A percentile compares a stretch with the other conserved stretches of the same genome.
Evolutionary conservation across 2,797 vertebrate genomes (phyloP).

Genomic region (Ctenosaura bakeri): DNA sequence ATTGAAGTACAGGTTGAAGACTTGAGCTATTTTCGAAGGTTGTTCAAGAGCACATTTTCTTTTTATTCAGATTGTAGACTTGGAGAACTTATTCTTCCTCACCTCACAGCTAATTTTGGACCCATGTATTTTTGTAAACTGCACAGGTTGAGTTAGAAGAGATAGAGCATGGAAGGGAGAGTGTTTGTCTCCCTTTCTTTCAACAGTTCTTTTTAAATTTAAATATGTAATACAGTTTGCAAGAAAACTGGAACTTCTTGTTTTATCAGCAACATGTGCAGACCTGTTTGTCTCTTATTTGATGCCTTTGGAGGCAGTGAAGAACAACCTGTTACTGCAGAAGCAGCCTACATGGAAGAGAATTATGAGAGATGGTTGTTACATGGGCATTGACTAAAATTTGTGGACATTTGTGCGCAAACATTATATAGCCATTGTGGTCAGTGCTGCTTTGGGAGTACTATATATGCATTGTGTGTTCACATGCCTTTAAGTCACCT

Average conservation of each 20-base stretch:
- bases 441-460: neutral
- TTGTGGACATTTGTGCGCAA: neutral
- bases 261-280: neutral
- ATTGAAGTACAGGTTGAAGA: constrained; percentile 82
- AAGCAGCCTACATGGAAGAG: neutral
- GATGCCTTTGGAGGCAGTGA: neutral
- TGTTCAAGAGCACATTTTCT: constrained; percentile 88
- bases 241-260: neutral
- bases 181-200: neutral
- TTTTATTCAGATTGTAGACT: constrained; percentile 85
- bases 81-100: constrained; percentile 93
- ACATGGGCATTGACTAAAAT: neutral
- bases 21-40: constrained; percentile 80
- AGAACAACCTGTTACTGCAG: neutral
- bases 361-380: neutral
- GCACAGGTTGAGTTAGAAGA: constrained; percentile 77
- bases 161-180: neutral
- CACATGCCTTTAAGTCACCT: too few species aligned
- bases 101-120: constrained; percentile 94
- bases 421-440: neutral
- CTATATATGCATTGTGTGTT: too few species aligned
- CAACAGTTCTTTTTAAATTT: neutral
- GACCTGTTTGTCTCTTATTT: neutral
- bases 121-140: constrained; percentile 96
- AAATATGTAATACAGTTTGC: neutral